A percentile compares a stretch with the other conserved stretches of the same genome.
Evolutionary conservation across 2,888 invertebrate genomes (phyloP).

Genomic region (Polydrusus pterygomalis): DNA sequence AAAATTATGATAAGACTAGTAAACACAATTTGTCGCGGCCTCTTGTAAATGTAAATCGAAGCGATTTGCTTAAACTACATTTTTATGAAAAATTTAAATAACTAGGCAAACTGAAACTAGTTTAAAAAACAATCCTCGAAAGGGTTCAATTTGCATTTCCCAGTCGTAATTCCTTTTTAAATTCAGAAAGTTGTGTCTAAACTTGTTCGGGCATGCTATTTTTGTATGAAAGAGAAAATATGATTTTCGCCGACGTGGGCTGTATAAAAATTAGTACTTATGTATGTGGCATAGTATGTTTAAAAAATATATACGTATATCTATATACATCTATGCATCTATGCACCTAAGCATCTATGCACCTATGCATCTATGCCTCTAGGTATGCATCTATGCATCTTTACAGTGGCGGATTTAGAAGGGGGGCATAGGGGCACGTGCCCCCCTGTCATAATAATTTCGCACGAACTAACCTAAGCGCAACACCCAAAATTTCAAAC

Average conservation of each 20-base stretch:
- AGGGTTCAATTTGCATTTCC: conserved; percentile 42
- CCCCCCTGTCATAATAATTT: too few species aligned
- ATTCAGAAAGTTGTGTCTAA: conserved; percentile 42
- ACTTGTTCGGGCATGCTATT: conserved; percentile 20
- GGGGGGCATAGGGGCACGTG: too few species aligned
- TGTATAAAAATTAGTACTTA: conserved; percentile 25
- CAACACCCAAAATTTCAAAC: too few species aligned
- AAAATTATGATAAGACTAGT: too few species aligned
- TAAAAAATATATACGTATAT: conserved; percentile 25
- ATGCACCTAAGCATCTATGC: too few species aligned
- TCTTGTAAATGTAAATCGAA: neutral
- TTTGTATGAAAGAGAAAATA: conserved; percentile 39
- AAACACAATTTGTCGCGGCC: too few species aligned
- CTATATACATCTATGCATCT: too few species aligned
- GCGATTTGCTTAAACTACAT: neutral
- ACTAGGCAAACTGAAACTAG: conserved; percentile 24
- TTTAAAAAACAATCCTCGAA: conserved; percentile 46
- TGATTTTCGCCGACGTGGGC: conserved; percentile 40
- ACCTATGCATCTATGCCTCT: too few species aligned
- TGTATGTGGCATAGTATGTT: conserved; percentile 6
- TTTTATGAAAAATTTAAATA: conserved; percentile 32
- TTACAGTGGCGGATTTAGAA: too few species aligned
- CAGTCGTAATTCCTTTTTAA: conserved; percentile 42
- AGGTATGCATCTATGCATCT: too few species aligned
- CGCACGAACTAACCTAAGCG: too few species aligned